Conservation (phyloP, 2,888 invertebrate species). For the Gibbula magus region DNA sequence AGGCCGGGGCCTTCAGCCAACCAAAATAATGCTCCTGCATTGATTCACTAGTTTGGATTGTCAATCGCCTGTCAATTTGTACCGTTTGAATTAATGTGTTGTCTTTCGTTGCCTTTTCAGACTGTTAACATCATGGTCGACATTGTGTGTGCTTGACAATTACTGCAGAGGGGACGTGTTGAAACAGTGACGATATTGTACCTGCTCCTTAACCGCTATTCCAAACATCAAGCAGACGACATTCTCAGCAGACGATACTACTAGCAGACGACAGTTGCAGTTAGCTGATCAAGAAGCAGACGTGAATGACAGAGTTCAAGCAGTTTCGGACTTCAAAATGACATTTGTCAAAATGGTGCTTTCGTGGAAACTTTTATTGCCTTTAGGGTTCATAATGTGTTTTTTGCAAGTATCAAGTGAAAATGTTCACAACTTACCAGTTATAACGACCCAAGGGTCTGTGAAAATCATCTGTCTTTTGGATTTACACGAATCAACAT, state of each 20-base stretch:
- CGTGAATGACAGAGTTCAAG: not conserved
- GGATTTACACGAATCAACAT: not conserved
- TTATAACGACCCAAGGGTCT: not conserved
- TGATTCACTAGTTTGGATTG: not conserved
- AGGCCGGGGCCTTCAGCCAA: no score
- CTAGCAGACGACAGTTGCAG: not conserved
- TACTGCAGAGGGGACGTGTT: not conserved
- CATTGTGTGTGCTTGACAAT: not conserved
- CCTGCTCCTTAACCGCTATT: no score
- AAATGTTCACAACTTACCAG: not conserved
- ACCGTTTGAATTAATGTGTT: slow-evolving; percentile 7
- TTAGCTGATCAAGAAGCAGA: not conserved
- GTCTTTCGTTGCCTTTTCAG: slow-evolving; percentile 8
- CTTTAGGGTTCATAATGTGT: not conserved
- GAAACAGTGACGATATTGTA: not conserved
- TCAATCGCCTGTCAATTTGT: not conserved
- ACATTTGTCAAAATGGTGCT: not conserved
- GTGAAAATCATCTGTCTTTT: slow-evolving; percentile 1
- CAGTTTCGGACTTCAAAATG: not conserved
- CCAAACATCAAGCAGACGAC: not conserved
- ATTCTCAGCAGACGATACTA: not conserved
- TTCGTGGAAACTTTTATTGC: not conserved
- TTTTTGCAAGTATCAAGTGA: not conserved
- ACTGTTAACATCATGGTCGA: not conserved
- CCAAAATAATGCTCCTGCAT: not conserved